phyloP scores from a whole-genome alignment of 2,797 vertebrate species.

The Fundulus diaphanus region DNA sequence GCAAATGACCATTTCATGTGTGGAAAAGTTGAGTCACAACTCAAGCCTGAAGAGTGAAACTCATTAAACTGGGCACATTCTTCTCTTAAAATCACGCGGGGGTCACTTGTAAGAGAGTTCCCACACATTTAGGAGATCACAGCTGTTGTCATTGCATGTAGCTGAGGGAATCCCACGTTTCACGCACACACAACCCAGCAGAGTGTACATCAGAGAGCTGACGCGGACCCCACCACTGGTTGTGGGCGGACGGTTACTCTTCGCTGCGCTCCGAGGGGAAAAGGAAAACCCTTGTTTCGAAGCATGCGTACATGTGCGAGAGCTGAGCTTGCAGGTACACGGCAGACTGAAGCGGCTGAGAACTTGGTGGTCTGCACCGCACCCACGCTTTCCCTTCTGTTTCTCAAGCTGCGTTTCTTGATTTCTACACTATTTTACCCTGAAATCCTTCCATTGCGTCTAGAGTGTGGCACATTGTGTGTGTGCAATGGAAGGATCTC shows the following conservation, averaged over 20 bases:
- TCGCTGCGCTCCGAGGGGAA: slow-evolving; percentile 39
- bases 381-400: slow-evolving; percentile 31
- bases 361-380: slow-evolving; percentile 36
- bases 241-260: slow-evolving; percentile 40
- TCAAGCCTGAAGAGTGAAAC: not conserved
- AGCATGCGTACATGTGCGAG: slow-evolving; percentile 8
- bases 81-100: not conserved
- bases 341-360: not conserved
- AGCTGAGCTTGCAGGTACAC: slow-evolving; percentile 18
- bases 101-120: not conserved
- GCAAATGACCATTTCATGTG: not conserved
- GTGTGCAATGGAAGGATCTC: too few relatives aligned
- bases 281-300: slow-evolving; percentile 56
- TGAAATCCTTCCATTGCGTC: slow-evolving; percentile 6
- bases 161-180: slow-evolving; percentile 44
- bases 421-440: not conserved
- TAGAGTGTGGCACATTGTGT: too few relatives aligned
- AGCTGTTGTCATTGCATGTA: slow-evolving; percentile 21
- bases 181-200: slow-evolving; percentile 21
- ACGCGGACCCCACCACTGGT: slow-evolving; percentile 41
- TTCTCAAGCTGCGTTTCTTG: slow-evolving; percentile 6
- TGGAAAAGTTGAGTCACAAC: not conserved
- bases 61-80: not conserved
- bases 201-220: slow-evolving; percentile 17
- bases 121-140: slow-evolving; percentile 12